Conservation (phyloP, 2,888 invertebrate genomes). For the Philaethria dido region DNA sequence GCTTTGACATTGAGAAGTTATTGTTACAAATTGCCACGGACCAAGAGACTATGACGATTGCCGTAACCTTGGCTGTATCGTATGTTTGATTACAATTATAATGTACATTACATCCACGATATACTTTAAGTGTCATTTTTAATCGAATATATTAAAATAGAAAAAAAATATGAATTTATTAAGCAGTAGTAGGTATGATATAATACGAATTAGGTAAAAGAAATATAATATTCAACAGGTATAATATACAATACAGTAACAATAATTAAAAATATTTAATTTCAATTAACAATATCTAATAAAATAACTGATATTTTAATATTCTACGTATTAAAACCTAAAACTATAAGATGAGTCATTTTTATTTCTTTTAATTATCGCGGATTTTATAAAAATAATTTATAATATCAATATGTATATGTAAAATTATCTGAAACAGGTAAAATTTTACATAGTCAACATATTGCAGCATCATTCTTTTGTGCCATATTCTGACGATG, state of each 20-base stretch:
- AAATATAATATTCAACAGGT: background rate
- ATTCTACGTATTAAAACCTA: too few species aligned
- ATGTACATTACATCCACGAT: conserved; percentile 66
- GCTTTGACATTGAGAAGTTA: conserved; percentile 70
- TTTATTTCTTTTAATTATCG: too few species aligned
- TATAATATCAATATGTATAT: background rate
- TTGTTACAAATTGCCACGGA: conserved; percentile 71
- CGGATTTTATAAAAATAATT: too few species aligned
- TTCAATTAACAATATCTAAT: too few species aligned
- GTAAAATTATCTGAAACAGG: conserved; percentile 11
- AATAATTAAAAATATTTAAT: too few species aligned
- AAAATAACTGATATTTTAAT: too few species aligned
- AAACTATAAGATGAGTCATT: too few species aligned
- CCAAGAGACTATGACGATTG: conserved; percentile 66
- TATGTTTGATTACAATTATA: conserved; percentile 68
- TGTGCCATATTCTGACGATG: conserved; percentile 47
- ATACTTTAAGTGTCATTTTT: conserved; percentile 54
- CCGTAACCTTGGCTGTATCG: conserved; percentile 72
- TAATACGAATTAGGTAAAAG: background rate
- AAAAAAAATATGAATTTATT: background rate
- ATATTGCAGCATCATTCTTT: conserved; percentile 39
- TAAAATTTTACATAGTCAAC: conserved; percentile 25
- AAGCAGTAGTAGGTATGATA: background rate
- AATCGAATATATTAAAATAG: background rate
- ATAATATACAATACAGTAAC: background rate